Evolutionary conservation across 2,797 vertebrate genomes (phyloP), one percentile per base, ranked within the genome.

Genomic region (Orientallactaga sibirica): DNA sequence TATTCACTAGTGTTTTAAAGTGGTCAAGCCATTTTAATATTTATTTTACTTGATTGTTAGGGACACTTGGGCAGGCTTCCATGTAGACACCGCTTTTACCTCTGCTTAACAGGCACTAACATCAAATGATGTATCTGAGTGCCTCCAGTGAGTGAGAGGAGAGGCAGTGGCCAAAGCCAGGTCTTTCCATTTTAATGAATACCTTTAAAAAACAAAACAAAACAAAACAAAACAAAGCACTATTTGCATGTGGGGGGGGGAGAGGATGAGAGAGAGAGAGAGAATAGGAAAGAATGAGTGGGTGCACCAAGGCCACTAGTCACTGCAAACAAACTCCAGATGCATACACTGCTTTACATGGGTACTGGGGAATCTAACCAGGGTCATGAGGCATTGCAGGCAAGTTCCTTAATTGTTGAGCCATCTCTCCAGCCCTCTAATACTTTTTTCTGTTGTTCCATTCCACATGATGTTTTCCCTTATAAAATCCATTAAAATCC

Each of bases 11-110:
- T 5, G 19, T 33, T 71, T 92, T 16, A 52, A 16, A 55, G 12
- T 82, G 84, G 68, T 80, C 3, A 78, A 55, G 73, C 43, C 37
- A 87, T 75, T 89, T 94, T 82, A 33, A 20, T 76, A 62, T 70
- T 67, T 55, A 52, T 92, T 61, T 88, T 25, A 77, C 58, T 83
- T 83, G 79, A 79, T 79, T 33, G 24, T 33, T 25, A 84, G n/a
- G 66, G 89, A 91, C 88, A 83, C 24, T 81, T 78, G n/a, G 61
- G 7, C 61, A 90, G 24, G 8, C 55, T 81, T 83, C 5, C 15
- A 55, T 2, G 33, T 2, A 74, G 43, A 20, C 37, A n/a, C 20
- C 68, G 27, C 22, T 90, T 86, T 85, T 62, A 67, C 81, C 24
- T 88, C 33, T 90, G n/a, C 66, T 73, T 88, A 92, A 61, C 19